These are phyloP conservation scores for Lethocerus indicus DNA, from an alignment of 1,140 invertebrate genomes.

Conservation along the genomic window DNA sequence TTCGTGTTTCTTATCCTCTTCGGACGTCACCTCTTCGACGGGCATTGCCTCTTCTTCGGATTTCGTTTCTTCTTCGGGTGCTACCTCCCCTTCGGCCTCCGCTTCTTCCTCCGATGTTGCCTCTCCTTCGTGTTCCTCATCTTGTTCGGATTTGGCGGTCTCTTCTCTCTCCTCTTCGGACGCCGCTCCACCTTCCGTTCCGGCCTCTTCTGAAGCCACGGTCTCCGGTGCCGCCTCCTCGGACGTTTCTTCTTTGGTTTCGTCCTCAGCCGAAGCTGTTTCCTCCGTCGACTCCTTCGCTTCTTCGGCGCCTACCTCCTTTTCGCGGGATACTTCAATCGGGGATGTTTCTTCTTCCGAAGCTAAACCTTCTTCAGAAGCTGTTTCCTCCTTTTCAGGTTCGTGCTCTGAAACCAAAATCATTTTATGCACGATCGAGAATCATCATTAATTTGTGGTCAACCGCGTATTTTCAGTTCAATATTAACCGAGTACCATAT, in stretches of 20 bases:
- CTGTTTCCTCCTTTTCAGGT: constrained; percentile 12
- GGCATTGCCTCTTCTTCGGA: constrained; percentile 8
- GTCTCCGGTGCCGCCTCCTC: constrained; percentile 9
- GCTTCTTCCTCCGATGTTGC: neutral
- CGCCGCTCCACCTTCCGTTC: constrained; percentile 8
- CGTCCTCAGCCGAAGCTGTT: constrained; percentile 7
- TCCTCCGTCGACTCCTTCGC: constrained; percentile 6
- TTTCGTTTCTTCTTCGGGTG: constrained; percentile 7
- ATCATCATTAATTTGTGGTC: no score
- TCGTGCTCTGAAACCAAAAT: neutral
- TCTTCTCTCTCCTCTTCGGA: constrained; percentile 8
- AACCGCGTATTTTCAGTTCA: no score
- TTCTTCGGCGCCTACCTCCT: constrained; percentile 2
- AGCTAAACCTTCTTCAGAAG: constrained; percentile 6
- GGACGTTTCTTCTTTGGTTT: constrained; percentile 13
- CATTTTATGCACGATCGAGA: neutral
- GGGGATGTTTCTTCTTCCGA: constrained; percentile 11
- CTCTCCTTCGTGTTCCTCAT: constrained; percentile 17
- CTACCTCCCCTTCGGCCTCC: constrained; percentile 9
- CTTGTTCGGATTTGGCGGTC: constrained; percentile 4
- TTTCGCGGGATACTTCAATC: constrained; percentile 15
- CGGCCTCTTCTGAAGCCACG: neutral
- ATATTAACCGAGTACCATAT: no score
- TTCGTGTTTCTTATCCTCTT: constrained; percentile 17
- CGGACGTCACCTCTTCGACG: constrained; percentile 23